Percentiles rank a stretch among this genome's conserved stretches.
Conservation (phyloP, 2,888 invertebrate genomes). For the Maniola hyperantus region DNA sequence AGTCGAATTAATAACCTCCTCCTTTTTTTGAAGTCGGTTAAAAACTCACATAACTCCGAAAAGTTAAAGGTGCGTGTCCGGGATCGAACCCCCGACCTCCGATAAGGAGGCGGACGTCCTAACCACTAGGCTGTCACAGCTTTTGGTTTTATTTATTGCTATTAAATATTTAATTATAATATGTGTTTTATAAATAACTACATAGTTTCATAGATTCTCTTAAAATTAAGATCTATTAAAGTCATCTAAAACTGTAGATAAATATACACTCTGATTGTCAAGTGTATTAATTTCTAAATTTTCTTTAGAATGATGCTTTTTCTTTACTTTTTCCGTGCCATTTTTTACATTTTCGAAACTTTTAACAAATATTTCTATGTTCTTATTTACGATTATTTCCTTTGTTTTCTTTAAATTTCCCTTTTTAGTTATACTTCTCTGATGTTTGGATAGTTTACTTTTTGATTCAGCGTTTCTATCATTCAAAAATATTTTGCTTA, state of each 20-base stretch:
- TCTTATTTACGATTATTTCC: constrained; percentile 3
- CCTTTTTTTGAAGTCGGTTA: too few relatives aligned
- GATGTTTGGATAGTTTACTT: background rate
- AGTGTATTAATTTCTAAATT: background rate
- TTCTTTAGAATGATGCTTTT: background rate
- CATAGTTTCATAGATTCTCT: too few relatives aligned
- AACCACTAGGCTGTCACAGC: too few relatives aligned
- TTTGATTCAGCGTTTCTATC: background rate
- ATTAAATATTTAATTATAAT: too few relatives aligned
- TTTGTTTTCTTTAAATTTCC: background rate
- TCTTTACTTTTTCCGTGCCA: background rate
- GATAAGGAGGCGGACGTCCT: too few relatives aligned
- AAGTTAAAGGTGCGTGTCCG: too few relatives aligned
- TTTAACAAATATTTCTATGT: constrained; percentile 16
- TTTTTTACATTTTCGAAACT: background rate
- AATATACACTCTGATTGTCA: background rate
- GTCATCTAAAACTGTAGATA: constrained; percentile 3
- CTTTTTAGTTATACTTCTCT: background rate
- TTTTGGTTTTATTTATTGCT: too few relatives aligned
- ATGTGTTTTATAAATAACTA: too few relatives aligned
- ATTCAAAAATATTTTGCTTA: background rate
- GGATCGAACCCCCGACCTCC: too few relatives aligned
- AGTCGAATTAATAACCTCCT: too few relatives aligned
- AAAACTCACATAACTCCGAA: too few relatives aligned
- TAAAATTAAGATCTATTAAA: background rate